Base-by-base conservation (phyloP, 1,140 invertebrate genomes). In the Oreohelix idahoensis region DNA sequence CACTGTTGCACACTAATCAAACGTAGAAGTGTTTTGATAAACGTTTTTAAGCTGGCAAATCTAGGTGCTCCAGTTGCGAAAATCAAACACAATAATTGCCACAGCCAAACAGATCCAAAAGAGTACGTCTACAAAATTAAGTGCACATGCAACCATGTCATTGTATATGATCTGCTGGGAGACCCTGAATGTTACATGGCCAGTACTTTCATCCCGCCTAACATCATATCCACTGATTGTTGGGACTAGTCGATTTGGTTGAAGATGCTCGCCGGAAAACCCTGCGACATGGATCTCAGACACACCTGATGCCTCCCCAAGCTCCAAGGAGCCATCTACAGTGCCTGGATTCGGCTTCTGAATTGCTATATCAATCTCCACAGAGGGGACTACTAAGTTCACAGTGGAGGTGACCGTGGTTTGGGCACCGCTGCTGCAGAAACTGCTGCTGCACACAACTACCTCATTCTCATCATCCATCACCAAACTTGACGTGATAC, bases 61-160 rank as follows among this genome's bases (percentile, higher is more conserved):
- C 32, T 35, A 66, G 63, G n/a, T 35, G 29, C 5, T 66, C 63
- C 74, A 76, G 15, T 76, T 76, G 45, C 74, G 42, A 35, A 76
- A 45, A 45, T 76, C 74, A 76, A 49, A 76, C 1, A 76, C 13
- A 49, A 76, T 76, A 35, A 76, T 76, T 0, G 42, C 45, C 39
- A 76, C 45, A 76, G 45, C 39, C 45, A 76, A 49, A 35, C 74
- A 76, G 45, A 76, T 35, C 74, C 74, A 76, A 51, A 76, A 76
- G 29, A 76, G 39, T 0, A 51, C 42, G 29, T 76, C 74, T 35
- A 76, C 45, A n/a, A 45, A 76, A 51, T 35, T 76, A 1, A 76
- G 45, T 49, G 74, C 74, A 51, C 39, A 76, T 15, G 74, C 32
- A 2, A 51, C 5, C 42, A 76, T 35, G 45, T 76, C 74, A 29